A percentile compares a stretch with the other conserved stretches of the same genome.
phyloP scores from a whole-genome alignment of 1,140 invertebrate genomes.

The Fragariocoptes setiger region DNA sequence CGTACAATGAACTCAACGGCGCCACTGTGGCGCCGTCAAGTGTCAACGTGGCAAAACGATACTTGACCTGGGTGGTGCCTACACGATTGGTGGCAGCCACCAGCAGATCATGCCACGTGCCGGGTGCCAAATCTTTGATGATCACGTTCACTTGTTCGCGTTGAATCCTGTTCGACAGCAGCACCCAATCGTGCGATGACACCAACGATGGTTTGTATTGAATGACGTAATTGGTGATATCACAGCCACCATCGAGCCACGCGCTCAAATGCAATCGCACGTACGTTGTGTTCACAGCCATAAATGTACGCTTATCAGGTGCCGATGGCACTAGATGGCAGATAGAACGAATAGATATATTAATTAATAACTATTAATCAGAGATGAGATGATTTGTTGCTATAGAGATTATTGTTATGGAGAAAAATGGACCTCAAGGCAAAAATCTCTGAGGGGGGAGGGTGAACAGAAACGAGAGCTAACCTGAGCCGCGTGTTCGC shows the following conservation, averaged over 20 bases:
- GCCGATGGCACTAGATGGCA: conserved; percentile 12
- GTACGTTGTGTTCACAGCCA: conserved; percentile 17
- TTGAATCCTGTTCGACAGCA: conserved; percentile 11
- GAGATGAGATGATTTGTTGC: too few relatives aligned
- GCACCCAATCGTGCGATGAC: conserved; percentile 11
- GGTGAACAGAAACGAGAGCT: conserved; percentile 1
- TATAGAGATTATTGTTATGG: too few relatives aligned
- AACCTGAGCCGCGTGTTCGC: conserved; percentile 18
- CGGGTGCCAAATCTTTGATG: conserved; percentile 12
- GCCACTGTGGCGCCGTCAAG: conserved; percentile 29
- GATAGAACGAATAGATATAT: too few relatives aligned
- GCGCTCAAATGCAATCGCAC: conserved; percentile 19
- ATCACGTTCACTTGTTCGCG: conserved; percentile 8
- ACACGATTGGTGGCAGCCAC: conserved; percentile 85
- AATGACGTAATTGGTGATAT: conserved; percentile 22
- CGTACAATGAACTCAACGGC: conserved; percentile 2
- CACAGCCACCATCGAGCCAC: conserved; percentile 24
- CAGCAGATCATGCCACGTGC: conserved; percentile 22
- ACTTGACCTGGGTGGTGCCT: conserved; percentile 66
- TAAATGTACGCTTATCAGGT: conserved; percentile 11
- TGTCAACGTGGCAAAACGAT: conserved; percentile 74
- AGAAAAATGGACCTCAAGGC: too few relatives aligned
- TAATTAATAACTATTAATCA: too few relatives aligned
- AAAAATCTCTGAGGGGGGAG: too few relatives aligned
- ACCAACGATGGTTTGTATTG: conserved; percentile 15